phyloP scores from a whole-genome alignment of 2,113 vertebrate genomes.

The Delphinapterus leucas region DNA sequence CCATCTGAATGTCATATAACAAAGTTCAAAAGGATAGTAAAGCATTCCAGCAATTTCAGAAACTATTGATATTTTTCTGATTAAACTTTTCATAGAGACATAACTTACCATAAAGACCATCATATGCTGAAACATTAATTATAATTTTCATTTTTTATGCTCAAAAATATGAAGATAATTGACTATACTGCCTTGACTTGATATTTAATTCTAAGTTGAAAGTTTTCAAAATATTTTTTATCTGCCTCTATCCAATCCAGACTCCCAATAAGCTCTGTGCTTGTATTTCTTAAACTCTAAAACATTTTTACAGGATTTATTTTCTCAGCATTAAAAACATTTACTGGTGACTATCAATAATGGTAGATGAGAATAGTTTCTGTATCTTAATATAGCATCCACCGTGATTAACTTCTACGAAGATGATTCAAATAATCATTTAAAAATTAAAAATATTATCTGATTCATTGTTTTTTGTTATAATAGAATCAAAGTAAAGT shows the following conservation, averaged over 20 bases:
- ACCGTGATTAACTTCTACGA: not conserved
- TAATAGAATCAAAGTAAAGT: not conserved
- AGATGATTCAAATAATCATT: not conserved
- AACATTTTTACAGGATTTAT: not conserved
- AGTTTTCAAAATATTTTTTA: not conserved
- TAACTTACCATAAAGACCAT: not conserved
- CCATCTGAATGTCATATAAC: not conserved
- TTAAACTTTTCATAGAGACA: not conserved
- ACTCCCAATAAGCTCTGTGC: not conserved
- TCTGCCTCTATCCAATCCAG: not conserved
- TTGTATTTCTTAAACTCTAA: not conserved
- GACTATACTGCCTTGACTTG: not conserved
- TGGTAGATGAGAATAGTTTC: not conserved
- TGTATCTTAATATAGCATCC: not conserved
- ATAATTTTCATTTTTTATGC: not conserved
- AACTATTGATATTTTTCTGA: not conserved
- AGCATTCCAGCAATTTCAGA: not conserved
- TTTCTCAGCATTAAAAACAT: slow-evolving; percentile 2
- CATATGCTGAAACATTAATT: not conserved
- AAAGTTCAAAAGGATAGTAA: not conserved
- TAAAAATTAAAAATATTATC: not conserved
- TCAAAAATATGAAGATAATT: not conserved
- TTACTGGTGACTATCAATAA: not conserved
- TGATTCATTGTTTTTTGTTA: not conserved
- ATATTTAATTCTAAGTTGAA: slow-evolving; percentile 15